Conservation (phyloP, 2,113 vertebrate genomes). For the Rousettus leschenaultii region DNA sequence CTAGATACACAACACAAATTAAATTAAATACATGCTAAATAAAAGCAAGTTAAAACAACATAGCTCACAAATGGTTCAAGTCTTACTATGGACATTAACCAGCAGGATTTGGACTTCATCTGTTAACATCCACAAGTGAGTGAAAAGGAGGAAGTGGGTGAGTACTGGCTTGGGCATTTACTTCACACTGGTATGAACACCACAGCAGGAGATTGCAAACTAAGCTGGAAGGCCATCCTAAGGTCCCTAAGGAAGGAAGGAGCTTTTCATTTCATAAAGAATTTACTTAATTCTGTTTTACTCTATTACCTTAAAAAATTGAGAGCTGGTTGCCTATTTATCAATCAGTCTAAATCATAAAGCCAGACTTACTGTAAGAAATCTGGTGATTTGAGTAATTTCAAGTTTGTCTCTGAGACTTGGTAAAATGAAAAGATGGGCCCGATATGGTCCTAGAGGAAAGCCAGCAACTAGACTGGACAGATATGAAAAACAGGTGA, state of each 20-base stretch:
- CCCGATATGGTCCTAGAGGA: not conserved
- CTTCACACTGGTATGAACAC: not conserved
- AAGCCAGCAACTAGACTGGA: not conserved
- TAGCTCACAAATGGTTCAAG: not conserved
- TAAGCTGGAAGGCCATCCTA: not conserved
- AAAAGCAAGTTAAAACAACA: constrained; percentile 9
- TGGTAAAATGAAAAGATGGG: constrained; percentile 17
- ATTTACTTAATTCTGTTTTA: constrained; percentile 37
- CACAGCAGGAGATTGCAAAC: not conserved
- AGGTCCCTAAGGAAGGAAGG: not conserved
- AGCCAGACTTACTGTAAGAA: not conserved
- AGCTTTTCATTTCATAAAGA: not conserved
- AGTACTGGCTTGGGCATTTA: not conserved
- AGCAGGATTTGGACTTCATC: not conserved
- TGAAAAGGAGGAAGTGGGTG: not conserved
- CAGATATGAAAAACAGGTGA: not conserved
- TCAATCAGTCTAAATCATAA: not conserved
- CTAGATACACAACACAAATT: not conserved
- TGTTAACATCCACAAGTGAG: not conserved
- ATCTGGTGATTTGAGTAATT: not conserved
- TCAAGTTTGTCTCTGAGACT: not conserved
- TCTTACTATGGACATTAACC: not conserved
- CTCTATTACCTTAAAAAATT: not conserved
- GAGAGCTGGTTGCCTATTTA: not conserved
- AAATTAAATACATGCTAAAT: constrained; percentile 5